Evolutionary conservation across 1,140 invertebrate species (phyloP).

Genomic region (Lepidurus packardi): DNA sequence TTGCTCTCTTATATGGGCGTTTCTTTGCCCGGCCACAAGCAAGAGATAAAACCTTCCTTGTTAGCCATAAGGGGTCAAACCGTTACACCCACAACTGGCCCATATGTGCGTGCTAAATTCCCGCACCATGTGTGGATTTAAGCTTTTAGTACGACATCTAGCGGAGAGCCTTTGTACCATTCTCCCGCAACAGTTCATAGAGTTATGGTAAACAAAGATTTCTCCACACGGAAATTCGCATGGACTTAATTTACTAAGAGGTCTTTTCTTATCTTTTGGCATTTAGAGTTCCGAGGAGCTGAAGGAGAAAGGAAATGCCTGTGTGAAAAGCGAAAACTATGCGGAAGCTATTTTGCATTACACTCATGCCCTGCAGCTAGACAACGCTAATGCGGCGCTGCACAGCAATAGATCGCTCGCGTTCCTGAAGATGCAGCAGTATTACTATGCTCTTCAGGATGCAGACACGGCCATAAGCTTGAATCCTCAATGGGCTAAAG

Average conservation of each 20-base stretch:
- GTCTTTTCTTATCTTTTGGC: not conserved
- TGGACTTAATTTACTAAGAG: not conserved
- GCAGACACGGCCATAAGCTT: constrained; percentile 65
- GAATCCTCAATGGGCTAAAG: constrained; percentile 73
- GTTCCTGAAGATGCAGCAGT: constrained; percentile 70
- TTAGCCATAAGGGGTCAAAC: not conserved
- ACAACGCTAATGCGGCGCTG: constrained; percentile 61
- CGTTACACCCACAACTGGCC: not conserved
- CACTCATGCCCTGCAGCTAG: constrained; percentile 68
- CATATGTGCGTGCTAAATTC: not conserved
- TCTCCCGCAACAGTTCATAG: no score
- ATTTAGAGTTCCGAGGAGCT: constrained; percentile 49
- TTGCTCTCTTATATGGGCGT: constrained; percentile 3
- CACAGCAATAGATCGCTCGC: constrained; percentile 74
- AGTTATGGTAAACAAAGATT: no score
- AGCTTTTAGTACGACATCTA: not conserved
- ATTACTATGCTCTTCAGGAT: constrained; percentile 68
- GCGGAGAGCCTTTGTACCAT: no score
- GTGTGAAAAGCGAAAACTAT: constrained; percentile 64
- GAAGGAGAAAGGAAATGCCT: constrained; percentile 68
- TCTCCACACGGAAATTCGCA: no score
- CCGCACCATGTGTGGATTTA: not conserved
- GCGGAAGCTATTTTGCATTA: constrained; percentile 73
- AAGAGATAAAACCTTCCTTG: not conserved
- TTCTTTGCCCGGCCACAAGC: not conserved